Evolutionary conservation across 1,140 invertebrate genomes (phyloP), one percentile per base, ranked within the genome.

Genomic region (Macrobrachium rosenbergii): DNA sequence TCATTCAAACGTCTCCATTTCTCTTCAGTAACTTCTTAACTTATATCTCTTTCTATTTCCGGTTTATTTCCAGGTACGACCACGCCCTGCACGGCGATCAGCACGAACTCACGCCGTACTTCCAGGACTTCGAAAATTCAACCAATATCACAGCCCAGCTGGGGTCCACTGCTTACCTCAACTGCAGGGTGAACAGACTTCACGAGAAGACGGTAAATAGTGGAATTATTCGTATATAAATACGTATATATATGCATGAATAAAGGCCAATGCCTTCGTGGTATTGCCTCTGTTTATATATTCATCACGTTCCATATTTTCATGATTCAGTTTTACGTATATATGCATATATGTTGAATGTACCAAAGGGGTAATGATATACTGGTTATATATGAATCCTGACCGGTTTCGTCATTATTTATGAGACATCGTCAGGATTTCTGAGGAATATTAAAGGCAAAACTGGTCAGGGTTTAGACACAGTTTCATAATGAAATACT

Each of bases 121-220:
- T 89, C 85, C 86, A 89, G 23, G 83, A 89, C 59, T 79, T 82
- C 72, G 73, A 87, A 16, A 89, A 87, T 23, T 52, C 76, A 0
- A 84, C 88, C 69, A 96, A 96, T 91, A 94, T 96, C 82, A 96
- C 96, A 2, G 95, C 96, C n/a, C 95, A 96, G 89, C 94, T 96
- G 75, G 96, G 96, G 12, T 95, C 95, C 79, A 96, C 95, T 69
- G 95, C 95, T 69, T 94, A 94, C 90, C 93, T 97, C 86, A 95
- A 97, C 92, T 97, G 96, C 92, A 94, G 95, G 90, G 96, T 97
- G 91, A 96, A 95, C 89, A 92, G 96, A 84, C 93, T 97, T 23
- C 95, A 96, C 91, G 96, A 96, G 93, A 97, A 97, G 94, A 96
- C 95, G 92, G 96, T 97, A 91, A 95, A 95, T 93, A 79, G 28